Evolutionary conservation across 2,797 vertebrate genomes (phyloP).

Genomic region (Chiroxiphia lanceolata): DNA sequence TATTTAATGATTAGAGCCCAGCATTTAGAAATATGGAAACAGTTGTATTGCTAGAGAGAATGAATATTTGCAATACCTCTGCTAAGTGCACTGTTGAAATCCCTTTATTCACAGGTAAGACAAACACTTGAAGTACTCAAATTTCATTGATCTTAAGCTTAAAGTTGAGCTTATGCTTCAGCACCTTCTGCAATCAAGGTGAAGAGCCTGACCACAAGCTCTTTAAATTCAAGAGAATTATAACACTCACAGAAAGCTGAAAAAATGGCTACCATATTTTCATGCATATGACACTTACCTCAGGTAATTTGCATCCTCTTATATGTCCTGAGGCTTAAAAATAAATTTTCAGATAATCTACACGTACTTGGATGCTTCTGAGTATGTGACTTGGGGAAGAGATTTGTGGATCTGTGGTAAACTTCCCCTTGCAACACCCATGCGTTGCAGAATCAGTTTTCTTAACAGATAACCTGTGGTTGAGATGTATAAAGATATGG

Average conservation of each 20-base stretch:
- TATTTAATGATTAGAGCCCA: neutral
- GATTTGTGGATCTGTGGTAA: neutral
- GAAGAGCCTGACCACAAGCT: neutral
- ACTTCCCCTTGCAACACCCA: neutral
- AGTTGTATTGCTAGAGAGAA: neutral
- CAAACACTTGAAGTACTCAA: neutral
- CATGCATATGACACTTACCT: neutral
- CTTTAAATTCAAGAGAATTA: constrained; percentile 15
- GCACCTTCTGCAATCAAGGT: neutral
- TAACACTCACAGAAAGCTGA: neutral
- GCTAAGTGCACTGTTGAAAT: neutral
- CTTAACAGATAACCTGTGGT: neutral
- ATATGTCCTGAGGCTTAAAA: constrained; percentile 4
- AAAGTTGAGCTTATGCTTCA: neutral
- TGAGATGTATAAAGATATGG: neutral
- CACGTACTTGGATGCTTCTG: neutral
- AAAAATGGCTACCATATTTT: neutral
- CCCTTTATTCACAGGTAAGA: neutral
- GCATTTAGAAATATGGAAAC: neutral
- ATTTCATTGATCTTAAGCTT: neutral
- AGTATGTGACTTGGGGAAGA: neutral
- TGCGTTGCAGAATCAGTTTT: neutral
- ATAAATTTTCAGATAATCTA: neutral
- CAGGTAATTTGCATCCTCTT: neutral
- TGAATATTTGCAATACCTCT: neutral